Evolutionary conservation across 2,113 vertebrate genomes (phyloP).

Genomic region (Myotis lucifugus): DNA sequence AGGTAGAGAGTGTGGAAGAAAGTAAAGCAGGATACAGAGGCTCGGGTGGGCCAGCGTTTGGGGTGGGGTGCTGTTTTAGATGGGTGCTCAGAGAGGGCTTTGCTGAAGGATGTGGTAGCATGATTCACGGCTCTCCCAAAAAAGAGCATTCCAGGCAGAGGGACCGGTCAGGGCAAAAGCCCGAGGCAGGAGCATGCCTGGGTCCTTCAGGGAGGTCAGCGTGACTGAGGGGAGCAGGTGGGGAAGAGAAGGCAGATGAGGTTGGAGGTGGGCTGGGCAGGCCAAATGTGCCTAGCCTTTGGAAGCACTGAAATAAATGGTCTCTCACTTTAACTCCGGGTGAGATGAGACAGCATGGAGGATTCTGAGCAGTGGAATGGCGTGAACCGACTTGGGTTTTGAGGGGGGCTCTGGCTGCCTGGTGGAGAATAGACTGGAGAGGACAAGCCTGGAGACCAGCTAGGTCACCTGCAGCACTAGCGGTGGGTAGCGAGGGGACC

Average conservation of each 20-base stretch:
- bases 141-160: neutral
- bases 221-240: neutral
- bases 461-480: too few species aligned
- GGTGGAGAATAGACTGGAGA: neutral
- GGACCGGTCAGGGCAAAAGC: neutral
- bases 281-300: neutral
- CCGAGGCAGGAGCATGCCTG: neutral
- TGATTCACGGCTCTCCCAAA: neutral
- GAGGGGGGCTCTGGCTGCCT: neutral
- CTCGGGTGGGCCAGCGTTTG: neutral
- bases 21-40: neutral
- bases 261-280: neutral
- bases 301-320: neutral
- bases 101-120: neutral
- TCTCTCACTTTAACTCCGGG: neutral
- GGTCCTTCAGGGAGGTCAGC: neutral
- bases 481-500: neutral
- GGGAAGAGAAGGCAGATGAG: neutral
- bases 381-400: neutral
- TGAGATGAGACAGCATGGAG: neutral
- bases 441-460: neutral
- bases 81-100: neutral
- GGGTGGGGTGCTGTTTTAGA: neutral
- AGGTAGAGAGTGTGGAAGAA: neutral
- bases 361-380: neutral